A percentile compares a stretch with the other conserved stretches of the same genome.
These are phyloP conservation scores for Dione vanillae DNA, from an alignment of 2,888 invertebrate genomes.

Conservation along the genomic window DNA sequence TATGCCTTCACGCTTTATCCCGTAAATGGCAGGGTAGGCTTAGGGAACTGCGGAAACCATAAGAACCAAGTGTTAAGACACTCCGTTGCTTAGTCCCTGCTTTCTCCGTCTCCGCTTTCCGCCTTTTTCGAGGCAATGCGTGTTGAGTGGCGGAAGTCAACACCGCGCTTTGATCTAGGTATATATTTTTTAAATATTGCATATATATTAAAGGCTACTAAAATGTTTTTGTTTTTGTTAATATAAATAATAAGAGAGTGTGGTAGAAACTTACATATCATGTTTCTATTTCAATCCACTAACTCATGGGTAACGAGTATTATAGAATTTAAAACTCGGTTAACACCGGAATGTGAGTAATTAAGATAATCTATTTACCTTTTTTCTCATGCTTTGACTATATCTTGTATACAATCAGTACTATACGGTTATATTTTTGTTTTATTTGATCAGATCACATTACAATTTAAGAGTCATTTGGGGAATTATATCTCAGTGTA, in stretches of 20 bases:
- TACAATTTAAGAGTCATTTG: slow-evolving; percentile 30
- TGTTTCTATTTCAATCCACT: not conserved
- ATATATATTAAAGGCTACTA: too few relatives aligned
- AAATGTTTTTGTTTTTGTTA: too few relatives aligned
- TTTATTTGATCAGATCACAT: slow-evolving; percentile 33
- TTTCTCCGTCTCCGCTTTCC: too few relatives aligned
- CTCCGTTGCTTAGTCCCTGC: too few relatives aligned
- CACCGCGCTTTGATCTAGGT: too few relatives aligned
- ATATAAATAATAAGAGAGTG: too few relatives aligned
- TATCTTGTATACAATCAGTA: slow-evolving; percentile 11
- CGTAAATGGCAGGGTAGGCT: not conserved
- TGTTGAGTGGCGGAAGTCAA: too few relatives aligned
- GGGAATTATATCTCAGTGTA: slow-evolving; percentile 12
- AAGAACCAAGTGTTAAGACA: too few relatives aligned
- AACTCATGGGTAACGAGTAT: not conserved
- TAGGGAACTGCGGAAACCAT: too few relatives aligned
- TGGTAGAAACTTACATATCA: not conserved
- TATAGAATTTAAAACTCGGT: slow-evolving; percentile 14
- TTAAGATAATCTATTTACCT: slow-evolving; percentile 39
- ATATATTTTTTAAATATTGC: too few relatives aligned
- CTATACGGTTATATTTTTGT: slow-evolving; percentile 30
- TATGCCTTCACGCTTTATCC: not conserved
- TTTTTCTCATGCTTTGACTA: slow-evolving; percentile 8
- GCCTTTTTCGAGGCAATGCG: too few relatives aligned
- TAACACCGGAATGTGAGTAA: slow-evolving; percentile 33